Conservation (phyloP, 2,797 vertebrate genomes). For the Fistularia commersonii region DNA sequence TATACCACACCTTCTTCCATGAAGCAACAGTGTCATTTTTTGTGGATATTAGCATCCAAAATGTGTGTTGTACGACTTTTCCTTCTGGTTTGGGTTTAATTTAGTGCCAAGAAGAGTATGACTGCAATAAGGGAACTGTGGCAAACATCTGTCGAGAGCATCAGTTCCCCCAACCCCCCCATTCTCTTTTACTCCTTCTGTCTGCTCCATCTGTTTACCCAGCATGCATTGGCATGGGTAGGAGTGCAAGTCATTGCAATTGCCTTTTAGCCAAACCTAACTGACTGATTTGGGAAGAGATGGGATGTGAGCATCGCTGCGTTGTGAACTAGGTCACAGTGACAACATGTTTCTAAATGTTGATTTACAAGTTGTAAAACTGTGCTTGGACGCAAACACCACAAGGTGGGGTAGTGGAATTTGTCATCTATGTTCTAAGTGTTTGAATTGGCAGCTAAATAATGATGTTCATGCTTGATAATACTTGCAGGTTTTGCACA, state of each 20-base stretch:
- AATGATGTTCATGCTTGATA: conserved; percentile 29
- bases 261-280: conserved; percentile 63
- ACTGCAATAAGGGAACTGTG: conserved; percentile 64
- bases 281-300: conserved; percentile 60
- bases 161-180: conserved; percentile 42
- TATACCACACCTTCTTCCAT: conserved; percentile 9
- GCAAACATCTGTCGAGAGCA: conserved; percentile 72
- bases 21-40: conserved; percentile 32
- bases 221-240: conserved; percentile 63
- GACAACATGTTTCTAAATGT: conserved; percentile 50
- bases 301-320: conserved; percentile 41
- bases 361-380: conserved; percentile 60
- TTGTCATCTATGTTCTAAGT: conserved; percentile 44
- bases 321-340: conserved; percentile 50
- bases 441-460: conserved; percentile 38
- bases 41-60: conserved; percentile 41
- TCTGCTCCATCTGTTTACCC: conserved; percentile 74
- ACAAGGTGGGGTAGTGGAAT: conserved; percentile 72
- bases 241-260: conserved; percentile 48
- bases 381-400: conserved; percentile 65
- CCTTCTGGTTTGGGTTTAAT: conserved; percentile 59
- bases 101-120: conserved; percentile 59
- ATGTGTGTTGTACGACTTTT: conserved; percentile 42
- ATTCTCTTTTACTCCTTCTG: conserved; percentile 62
- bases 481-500: conserved; percentile 11